These are phyloP conservation scores for Cyphomyrus discorhynchus DNA, from an alignment of 2,113 vertebrate species.

Conservation along the genomic window DNA sequence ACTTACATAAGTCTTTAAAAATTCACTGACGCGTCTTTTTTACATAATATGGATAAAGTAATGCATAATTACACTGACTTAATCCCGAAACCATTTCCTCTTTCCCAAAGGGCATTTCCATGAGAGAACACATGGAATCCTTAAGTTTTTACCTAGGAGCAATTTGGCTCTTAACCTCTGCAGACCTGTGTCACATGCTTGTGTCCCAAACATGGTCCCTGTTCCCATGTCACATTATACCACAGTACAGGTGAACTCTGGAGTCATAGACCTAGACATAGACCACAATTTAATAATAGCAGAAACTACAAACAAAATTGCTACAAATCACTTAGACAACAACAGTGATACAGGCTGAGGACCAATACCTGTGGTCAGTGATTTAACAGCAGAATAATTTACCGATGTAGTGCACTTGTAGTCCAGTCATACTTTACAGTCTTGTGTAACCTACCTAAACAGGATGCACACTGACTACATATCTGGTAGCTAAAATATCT, in stretches of 20 bases:
- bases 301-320: too few species aligned
- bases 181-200: neutral
- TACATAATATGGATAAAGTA: neutral
- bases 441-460: too few species aligned
- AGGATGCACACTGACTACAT: too few species aligned
- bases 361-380: too few species aligned
- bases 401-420: too few species aligned
- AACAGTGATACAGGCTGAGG: too few species aligned
- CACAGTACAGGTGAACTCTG: neutral
- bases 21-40: neutral
- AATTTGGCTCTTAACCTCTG: neutral
- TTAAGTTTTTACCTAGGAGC: neutral
- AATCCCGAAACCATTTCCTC: neutral
- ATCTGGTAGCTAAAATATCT: too few species aligned
- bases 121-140: neutral
- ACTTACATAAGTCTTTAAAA: constrained; percentile 7
- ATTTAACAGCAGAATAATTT: too few species aligned
- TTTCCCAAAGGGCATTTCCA: neutral
- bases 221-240: neutral
- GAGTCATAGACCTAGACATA: neutral
- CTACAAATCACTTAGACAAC: too few species aligned
- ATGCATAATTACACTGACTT: neutral
- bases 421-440: too few species aligned
- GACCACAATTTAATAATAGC: too few species aligned
- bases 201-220: neutral